Evolutionary conservation across 2,113 vertebrate species (phyloP), one percentile per base, ranked within the genome.

Genomic region (Siniperca chuatsi): DNA sequence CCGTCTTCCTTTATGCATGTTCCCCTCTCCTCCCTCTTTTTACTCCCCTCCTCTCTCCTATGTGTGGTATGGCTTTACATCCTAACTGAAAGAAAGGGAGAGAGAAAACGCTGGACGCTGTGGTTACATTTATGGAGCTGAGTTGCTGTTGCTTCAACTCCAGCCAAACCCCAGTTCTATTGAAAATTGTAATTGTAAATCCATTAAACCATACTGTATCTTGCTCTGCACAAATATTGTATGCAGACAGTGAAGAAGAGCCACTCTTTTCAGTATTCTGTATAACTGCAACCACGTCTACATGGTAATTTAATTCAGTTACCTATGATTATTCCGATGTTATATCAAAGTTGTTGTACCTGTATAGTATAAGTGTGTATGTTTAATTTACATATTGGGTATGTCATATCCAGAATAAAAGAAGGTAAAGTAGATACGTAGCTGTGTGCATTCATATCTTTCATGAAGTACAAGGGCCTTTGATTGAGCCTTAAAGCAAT

Each of bases 1-100:
- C 78, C 25, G 44, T 64, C 67, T 60, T 82, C 77, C 75, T 89
- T 83, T 82, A 40, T 10, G 40, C 15, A 37, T 52, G 54, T 37
- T 54, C 78, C 61, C 54, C 65, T 81, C 87, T 82, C 44, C 73
- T 66, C 60, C 57, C 72, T 60, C 21, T 60, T 46, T 70, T 48
- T 33, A n/a, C n/a, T 46, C 44, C 29, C 70, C 74, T 68, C 55
- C 60, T 76, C 11, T 48, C n/a, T 40, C 0, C 50, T 21, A 1
- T 75, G 55, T 54, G 69, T 50, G 58, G 48, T 25, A 12, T 23
- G 65, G 48, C 18, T 80, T 82, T 42, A 68, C 60, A 70, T 83
- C 29, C 33, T 37, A 65, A 80, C 8, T 83, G 50, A 78, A 79
- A 87, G 54, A 72, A 20, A 52, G 44, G 52, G 58, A 54, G 52